These are phyloP conservation scores for Aptenodytes patagonicus DNA, from an alignment of 2,113 vertebrate genomes.

Conservation along the genomic window DNA sequence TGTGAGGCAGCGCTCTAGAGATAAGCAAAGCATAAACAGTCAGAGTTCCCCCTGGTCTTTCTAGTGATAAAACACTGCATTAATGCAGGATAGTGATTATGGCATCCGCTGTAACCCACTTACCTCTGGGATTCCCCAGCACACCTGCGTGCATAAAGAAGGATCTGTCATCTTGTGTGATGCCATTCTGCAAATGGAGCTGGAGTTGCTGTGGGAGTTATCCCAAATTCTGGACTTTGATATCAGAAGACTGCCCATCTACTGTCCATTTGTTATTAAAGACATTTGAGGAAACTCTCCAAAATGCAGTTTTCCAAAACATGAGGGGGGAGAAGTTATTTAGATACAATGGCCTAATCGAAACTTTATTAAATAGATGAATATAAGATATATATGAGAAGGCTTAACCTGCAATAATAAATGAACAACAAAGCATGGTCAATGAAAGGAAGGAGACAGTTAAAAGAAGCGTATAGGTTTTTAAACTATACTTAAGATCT, in stretches of 20 bases:
- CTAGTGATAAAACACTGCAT: not conserved
- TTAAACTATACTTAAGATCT: not conserved
- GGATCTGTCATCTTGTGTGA: not conserved
- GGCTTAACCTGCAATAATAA: not conserved
- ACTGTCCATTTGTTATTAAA: not conserved
- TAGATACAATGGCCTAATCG: too few species aligned
- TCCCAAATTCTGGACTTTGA: not conserved
- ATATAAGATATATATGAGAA: not conserved
- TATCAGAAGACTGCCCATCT: not conserved
- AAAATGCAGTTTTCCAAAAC: not conserved
- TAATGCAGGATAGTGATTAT: not conserved
- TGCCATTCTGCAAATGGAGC: not conserved
- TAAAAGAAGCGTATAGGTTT: not conserved
- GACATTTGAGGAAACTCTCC: not conserved
- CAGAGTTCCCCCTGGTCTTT: not conserved
- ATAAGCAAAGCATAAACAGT: not conserved
- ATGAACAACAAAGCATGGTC: not conserved
- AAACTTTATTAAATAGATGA: not conserved
- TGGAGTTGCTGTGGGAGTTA: not conserved
- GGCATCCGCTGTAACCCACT: not conserved
- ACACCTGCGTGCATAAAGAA: not conserved
- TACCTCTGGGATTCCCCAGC: not conserved
- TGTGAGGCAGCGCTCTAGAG: not conserved
- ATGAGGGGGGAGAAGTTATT: accelerated
- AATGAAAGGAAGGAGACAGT: not conserved